Percentiles rank a stretch among this genome's conserved stretches.
Conservation (phyloP, 2,113 vertebrate genomes). For the Alligator sinensis region DNA sequence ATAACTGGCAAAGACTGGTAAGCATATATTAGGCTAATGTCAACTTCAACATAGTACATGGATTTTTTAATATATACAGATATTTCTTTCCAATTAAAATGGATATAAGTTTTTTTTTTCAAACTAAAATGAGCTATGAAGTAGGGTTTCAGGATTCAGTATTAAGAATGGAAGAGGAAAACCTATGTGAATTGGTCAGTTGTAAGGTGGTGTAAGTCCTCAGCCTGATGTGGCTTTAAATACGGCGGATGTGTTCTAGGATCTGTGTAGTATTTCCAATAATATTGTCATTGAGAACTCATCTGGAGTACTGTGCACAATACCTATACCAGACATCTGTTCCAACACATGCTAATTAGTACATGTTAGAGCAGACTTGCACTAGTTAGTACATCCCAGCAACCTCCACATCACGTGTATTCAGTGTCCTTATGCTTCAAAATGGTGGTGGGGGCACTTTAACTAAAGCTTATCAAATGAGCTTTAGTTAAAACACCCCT, state of each 20-base stretch:
- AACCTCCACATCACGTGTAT: too few relatives aligned
- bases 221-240: background rate
- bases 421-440: too few relatives aligned
- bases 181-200: background rate
- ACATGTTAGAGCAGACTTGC: too few relatives aligned
- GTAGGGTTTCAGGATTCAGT: background rate
- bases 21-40: conserved; percentile 27
- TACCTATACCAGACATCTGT: background rate
- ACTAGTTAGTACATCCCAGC: too few relatives aligned
- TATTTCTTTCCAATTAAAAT: conserved; percentile 51
- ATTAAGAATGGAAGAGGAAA: background rate
- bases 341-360: too few relatives aligned
- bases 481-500: too few relatives aligned
- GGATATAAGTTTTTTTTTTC: background rate
- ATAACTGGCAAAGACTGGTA: conserved; percentile 26
- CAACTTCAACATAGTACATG: background rate
- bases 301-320: background rate
- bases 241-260: background rate
- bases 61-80: conserved; percentile 6
- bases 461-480: too few relatives aligned
- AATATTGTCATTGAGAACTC: background rate
- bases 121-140: conserved; percentile 35
- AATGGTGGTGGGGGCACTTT: too few relatives aligned
- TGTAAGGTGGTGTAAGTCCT: background rate
- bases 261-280: background rate